Base-by-base conservation (phyloP, 2,888 invertebrate species). In the Eumacrocentrus americanus region DNA sequence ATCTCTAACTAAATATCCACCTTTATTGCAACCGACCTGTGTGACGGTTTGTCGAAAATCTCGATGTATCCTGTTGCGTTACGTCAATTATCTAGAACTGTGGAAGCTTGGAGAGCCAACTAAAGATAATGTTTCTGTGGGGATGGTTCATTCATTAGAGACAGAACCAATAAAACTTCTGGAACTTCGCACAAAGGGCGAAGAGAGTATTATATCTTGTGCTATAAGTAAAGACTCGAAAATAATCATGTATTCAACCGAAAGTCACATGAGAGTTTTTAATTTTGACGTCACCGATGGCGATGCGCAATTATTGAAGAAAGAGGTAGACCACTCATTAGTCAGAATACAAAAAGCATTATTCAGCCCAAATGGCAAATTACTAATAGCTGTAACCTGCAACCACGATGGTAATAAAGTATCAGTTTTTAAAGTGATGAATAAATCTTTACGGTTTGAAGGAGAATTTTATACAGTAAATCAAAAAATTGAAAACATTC, bases 171-270 rank as follows among this genome's bases (percentile, higher is more conserved):
- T 88, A 37, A 91, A 91, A 74, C 76, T 94, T 34, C 78, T 92
- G 1, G 84, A 89, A 60, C 77, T 95, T 25, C 86, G 87, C 67
- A 86, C 89, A 3, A 86, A 88, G 70, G 81, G 84, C 9, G 84
- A 84, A 2, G 90, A 89, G 68, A 84, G 84, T n/a, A 88, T 95
- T 23, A 81, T 87, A 4, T 89, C 89, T 66, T 87, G 88, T 66
- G 85, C 87, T 9, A 81, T 94, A 4, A 91, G 92, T 3, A 85
- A 86, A 1, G 85, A 89, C 75, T 91, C 90, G 1, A 84, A 86
- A 62, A 87, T 88, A 81, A 83, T 95, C 16, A 87, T 89, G 4
- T 94, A 92, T 77, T 90, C 93, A 0, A 92, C 92, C 0, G 82
- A 84, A 22, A 83, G 79, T 51, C 82, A 87, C 58, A 78, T 92